phyloP scores from a whole-genome alignment of 2,888 invertebrate species.

The Dryobota labecula region DNA sequence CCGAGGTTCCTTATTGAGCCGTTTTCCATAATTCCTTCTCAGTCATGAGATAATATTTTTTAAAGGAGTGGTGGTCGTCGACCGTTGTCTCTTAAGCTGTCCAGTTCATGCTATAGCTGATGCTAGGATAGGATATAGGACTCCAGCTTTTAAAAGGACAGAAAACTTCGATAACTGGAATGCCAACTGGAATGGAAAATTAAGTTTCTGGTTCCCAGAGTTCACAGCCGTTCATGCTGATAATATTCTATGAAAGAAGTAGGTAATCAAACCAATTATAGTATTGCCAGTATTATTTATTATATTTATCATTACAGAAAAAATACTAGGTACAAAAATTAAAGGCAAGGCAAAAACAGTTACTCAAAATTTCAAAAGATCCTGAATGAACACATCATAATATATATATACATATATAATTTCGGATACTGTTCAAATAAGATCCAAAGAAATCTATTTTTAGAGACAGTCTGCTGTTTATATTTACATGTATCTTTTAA shows the following conservation, averaged over 20 bases:
- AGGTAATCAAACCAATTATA: not conserved
- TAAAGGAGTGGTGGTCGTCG: no score
- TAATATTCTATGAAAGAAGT: not conserved
- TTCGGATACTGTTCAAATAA: conserved; percentile 33
- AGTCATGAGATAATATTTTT: no score
- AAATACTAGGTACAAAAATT: not conserved
- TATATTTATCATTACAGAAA: not conserved
- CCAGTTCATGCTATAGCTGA: not conserved
- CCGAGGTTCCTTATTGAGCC: no score
- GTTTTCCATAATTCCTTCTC: no score
- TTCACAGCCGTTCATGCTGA: not conserved
- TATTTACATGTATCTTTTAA: conserved; percentile 48
- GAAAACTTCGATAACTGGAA: no score
- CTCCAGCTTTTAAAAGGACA: not conserved
- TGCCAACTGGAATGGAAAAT: not conserved
- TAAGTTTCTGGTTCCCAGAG: not conserved
- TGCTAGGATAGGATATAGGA: not conserved
- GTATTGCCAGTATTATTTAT: not conserved
- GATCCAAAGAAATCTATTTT: conserved; percentile 35
- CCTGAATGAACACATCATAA: not conserved
- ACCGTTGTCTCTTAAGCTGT: no score
- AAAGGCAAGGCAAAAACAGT: not conserved
- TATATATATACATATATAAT: no score
- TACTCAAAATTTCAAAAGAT: conserved; percentile 33
- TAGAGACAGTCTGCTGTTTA: conserved; percentile 26